These are phyloP conservation scores for Argyrosomus japonicus DNA, from an alignment of 2,113 vertebrate genomes.

Conservation along the genomic window DNA sequence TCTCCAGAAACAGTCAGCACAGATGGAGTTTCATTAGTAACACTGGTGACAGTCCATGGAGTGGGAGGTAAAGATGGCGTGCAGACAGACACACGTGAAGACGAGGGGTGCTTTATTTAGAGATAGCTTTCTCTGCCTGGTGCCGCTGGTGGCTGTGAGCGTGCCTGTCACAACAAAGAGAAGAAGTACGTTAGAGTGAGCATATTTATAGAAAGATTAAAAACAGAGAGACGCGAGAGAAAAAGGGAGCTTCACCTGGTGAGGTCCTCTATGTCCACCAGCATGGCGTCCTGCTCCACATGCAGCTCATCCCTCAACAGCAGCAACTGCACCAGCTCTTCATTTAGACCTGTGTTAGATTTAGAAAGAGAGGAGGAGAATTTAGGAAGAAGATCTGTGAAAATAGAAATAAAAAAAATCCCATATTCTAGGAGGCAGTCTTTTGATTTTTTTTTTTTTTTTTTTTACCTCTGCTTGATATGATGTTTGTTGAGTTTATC, in stretches of 20 bases:
- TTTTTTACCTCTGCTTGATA: not conserved
- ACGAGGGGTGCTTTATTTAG: constrained; percentile 84
- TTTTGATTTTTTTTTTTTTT: not conserved
- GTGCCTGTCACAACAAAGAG: constrained; percentile 83
- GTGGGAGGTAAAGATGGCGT: constrained; percentile 38
- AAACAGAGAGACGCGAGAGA: not conserved
- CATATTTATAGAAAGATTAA: no score
- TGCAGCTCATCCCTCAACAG: constrained; percentile 96
- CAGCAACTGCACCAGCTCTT: constrained; percentile 97
- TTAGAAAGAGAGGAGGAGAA: not conserved
- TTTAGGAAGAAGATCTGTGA: not conserved
- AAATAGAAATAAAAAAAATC: not conserved
- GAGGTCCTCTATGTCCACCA: constrained; percentile 97
- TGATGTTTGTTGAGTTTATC: not conserved
- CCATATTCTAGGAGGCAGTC: no score
- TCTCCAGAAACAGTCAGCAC: constrained; percentile 55
- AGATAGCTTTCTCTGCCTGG: constrained; percentile 90
- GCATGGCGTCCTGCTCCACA: constrained; percentile 98
- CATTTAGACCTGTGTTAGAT: constrained; percentile 90
- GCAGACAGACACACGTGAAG: constrained; percentile 37
- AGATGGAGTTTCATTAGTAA: constrained; percentile 55
- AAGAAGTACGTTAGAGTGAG: constrained; percentile 2
- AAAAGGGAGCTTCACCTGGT: constrained; percentile 86
- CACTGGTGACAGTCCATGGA: constrained; percentile 53
- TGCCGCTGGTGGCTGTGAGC: constrained; percentile 96